phyloP scores from a whole-genome alignment of 2,113 vertebrate genomes.

The Synodontis membranacea region DNA sequence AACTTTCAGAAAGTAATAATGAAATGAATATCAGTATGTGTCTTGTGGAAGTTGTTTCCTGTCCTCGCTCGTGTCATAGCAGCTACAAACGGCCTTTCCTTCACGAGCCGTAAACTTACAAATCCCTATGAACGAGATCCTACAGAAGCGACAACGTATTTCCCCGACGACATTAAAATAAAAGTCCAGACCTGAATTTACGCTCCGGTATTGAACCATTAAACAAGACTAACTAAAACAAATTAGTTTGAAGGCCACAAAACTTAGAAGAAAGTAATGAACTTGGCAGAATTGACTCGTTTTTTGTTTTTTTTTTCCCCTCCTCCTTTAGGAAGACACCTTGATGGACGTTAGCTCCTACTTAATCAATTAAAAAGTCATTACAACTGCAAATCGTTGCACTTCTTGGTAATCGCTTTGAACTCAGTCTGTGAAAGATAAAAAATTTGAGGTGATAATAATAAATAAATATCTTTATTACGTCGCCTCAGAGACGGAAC shows the following conservation, averaged over 20 bases:
- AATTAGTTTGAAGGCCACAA: neutral
- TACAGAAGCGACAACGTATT: neutral
- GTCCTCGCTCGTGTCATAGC: neutral
- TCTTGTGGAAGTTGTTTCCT: neutral
- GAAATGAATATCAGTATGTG: no score
- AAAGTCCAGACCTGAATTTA: neutral
- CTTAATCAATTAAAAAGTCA: neutral
- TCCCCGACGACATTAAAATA: no score
- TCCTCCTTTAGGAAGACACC: neutral
- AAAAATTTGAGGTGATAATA: conserved; percentile 7
- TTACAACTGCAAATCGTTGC: neutral
- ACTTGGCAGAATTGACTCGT: neutral
- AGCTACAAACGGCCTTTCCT: neutral
- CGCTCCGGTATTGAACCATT: neutral
- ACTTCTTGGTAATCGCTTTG: neutral
- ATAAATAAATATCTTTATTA: conserved; percentile 59
- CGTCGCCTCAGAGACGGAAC: conserved; percentile 59
- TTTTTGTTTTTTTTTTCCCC: neutral
- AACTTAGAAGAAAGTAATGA: neutral
- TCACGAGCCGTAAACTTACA: neutral
- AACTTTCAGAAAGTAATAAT: no score
- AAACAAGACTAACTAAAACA: neutral
- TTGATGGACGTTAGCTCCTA: neutral
- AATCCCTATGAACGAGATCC: neutral
- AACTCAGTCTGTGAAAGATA: neutral